A percentile compares a stretch with the other conserved stretches of the same genome.
Evolutionary conservation across 2,888 invertebrate species (phyloP).

Genomic region (Cantharis flavilabris): DNA sequence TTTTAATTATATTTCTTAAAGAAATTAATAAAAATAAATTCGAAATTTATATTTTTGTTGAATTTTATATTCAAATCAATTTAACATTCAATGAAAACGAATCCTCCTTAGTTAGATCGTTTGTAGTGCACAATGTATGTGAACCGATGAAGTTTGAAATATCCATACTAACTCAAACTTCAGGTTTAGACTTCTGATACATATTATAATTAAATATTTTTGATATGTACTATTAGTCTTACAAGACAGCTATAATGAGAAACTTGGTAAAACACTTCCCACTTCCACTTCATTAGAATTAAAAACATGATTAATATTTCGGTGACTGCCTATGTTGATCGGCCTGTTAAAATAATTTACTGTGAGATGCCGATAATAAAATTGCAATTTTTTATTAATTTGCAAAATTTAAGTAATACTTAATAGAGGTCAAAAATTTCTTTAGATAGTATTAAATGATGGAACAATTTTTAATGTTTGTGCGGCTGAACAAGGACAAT

Average conservation of each 20-base stretch:
- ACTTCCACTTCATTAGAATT: background rate
- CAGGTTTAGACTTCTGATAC: background rate
- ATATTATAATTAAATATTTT: background rate
- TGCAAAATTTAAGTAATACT: background rate
- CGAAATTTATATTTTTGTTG: too few species aligned
- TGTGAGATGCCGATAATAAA: background rate
- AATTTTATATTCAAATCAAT: too few species aligned
- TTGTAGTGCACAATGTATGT: too few species aligned
- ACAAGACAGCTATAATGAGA: background rate
- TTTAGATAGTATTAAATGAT: background rate
- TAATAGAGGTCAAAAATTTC: background rate
- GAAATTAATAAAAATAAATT: too few species aligned
- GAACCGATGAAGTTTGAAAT: too few species aligned
- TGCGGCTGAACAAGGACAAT: conserved; percentile 9
- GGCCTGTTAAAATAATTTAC: background rate
- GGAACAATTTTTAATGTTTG: background rate
- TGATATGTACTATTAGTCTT: background rate
- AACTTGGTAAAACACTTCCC: background rate
- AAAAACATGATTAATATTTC: background rate
- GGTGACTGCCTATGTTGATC: background rate
- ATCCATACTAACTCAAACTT: background rate
- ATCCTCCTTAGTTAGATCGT: too few species aligned
- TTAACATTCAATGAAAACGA: too few species aligned
- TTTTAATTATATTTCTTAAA: too few species aligned
- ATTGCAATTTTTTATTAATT: background rate